Evolutionary conservation across 2,888 invertebrate genomes (phyloP).

Genomic region (Thecophora atra): DNA sequence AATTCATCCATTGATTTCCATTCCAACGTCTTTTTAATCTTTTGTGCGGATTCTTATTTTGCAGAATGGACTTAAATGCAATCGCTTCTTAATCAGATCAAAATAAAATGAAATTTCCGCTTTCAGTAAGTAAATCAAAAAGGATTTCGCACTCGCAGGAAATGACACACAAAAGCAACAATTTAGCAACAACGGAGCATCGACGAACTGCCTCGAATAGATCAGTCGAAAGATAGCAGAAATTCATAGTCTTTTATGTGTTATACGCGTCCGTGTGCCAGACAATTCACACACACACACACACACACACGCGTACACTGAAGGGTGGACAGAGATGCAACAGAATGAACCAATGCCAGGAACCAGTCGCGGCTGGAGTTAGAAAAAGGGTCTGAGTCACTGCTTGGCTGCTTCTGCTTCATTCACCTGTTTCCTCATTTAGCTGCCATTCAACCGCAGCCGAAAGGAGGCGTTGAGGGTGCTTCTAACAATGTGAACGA

Average conservation of each 20-base stretch:
- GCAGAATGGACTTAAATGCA: constrained; percentile 17
- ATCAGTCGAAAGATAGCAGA: constrained; percentile 40
- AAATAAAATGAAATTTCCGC: constrained; percentile 57
- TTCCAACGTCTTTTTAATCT: no score
- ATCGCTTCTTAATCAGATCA: constrained; percentile 51
- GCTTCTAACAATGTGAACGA: not conserved
- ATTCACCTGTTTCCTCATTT: constrained; percentile 35
- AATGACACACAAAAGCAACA: constrained; percentile 49
- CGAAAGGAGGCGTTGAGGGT: not conserved
- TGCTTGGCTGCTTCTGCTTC: not conserved
- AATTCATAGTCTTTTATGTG: constrained; percentile 50
- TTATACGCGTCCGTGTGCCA: constrained; percentile 22
- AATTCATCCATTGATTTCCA: no score
- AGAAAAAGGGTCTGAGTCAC: not conserved
- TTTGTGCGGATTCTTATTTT: not conserved
- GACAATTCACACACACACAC: not conserved
- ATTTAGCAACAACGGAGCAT: constrained; percentile 44
- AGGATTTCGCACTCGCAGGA: constrained; percentile 21
- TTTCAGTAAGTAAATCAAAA: constrained; percentile 18
- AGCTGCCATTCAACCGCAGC: constrained; percentile 16
- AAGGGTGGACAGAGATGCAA: no score
- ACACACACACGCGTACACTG: not conserved
- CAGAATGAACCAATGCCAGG: no score
- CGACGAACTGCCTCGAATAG: not conserved
- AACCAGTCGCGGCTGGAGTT: no score